phyloP scores from a whole-genome alignment of 2,113 vertebrate species.

The Oryctolagus cuniculus region DNA sequence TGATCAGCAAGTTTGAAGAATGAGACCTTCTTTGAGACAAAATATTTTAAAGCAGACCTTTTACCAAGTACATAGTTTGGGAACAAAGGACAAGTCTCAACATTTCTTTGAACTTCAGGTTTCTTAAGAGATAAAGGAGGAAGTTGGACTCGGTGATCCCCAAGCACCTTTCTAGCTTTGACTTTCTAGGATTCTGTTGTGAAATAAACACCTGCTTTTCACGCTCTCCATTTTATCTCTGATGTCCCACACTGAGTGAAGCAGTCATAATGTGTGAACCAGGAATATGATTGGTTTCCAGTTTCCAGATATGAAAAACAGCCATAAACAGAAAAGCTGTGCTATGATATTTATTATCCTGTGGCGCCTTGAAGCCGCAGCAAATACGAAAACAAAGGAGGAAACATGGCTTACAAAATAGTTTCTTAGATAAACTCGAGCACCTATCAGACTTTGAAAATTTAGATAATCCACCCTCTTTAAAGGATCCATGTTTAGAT shows the following conservation, averaged over 20 bases:
- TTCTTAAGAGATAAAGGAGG: constrained; percentile 17
- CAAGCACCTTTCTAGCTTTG: neutral
- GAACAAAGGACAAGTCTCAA: neutral
- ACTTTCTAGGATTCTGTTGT: neutral
- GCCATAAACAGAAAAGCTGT: neutral
- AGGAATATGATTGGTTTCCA: neutral
- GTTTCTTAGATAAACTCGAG: constrained; percentile 12
- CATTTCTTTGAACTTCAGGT: neutral
- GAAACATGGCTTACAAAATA: neutral
- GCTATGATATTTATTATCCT: neutral
- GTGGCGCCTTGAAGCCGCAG: neutral
- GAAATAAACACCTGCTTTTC: neutral
- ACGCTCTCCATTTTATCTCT: neutral
- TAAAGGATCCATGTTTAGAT: neutral
- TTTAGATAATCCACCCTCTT: neutral
- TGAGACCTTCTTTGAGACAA: neutral
- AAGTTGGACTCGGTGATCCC: neutral
- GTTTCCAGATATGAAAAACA: constrained; percentile 14
- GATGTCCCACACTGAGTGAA: neutral
- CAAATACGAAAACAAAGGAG: constrained; percentile 21
- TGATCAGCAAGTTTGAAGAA: constrained; percentile 5
- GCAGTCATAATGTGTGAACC: neutral
- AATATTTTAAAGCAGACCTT: constrained; percentile 3
- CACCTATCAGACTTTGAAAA: constrained; percentile 18
- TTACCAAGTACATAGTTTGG: neutral